Evolutionary conservation across 2,113 vertebrate species (phyloP).

Genomic region (Petaurus breviceps): DNA sequence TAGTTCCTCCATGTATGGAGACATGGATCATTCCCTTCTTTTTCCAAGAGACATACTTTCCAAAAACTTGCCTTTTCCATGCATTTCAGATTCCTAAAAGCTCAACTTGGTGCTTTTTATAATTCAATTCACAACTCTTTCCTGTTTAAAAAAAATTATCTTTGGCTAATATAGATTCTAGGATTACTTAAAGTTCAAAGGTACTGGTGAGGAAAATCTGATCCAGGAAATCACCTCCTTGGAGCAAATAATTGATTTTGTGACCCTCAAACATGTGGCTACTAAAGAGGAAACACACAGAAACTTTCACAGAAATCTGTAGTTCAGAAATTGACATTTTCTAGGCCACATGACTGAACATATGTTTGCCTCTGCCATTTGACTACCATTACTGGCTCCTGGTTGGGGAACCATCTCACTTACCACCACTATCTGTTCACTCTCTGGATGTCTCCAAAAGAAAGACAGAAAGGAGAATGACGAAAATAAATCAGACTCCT

Average conservation of each 20-base stretch:
- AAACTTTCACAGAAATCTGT: background rate
- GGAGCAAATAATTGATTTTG: background rate
- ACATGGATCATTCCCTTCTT: too few relatives aligned
- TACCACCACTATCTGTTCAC: background rate
- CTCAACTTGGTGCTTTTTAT: background rate
- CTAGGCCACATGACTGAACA: background rate
- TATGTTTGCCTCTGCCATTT: background rate
- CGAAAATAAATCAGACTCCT: background rate
- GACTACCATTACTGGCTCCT: background rate
- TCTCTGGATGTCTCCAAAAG: background rate
- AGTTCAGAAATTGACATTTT: background rate
- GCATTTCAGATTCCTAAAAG: background rate
- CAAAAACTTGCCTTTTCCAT: background rate
- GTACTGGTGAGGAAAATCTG: too few relatives aligned
- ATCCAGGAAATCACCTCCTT: background rate
- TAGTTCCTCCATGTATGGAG: too few relatives aligned
- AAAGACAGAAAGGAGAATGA: background rate
- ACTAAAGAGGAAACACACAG: background rate
- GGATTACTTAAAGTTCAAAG: too few relatives aligned
- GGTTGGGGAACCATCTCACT: background rate
- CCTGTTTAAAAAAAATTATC: background rate
- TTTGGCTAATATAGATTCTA: background rate
- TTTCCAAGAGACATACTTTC: background rate
- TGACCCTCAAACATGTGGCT: background rate
- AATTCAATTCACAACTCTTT: background rate